Conservation (phyloP, 1,140 invertebrate genomes). For the Cydia fagiglandana region DNA sequence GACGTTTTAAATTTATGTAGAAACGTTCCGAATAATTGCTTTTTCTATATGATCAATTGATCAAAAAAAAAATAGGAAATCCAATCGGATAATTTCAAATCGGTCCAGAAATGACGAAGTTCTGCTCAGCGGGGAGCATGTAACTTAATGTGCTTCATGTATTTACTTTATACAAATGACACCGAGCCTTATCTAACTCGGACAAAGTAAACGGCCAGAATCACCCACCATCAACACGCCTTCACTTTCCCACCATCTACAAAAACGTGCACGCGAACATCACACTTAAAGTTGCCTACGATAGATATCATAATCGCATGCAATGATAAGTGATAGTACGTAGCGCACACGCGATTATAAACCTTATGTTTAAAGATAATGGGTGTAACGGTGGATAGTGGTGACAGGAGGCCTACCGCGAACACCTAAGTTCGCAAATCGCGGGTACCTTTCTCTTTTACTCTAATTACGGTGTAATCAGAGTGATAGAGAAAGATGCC, state of each 20-base stretch:
- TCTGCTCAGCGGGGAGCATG: too few species aligned
- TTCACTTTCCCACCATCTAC: constrained; percentile 11
- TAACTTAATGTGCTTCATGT: background rate
- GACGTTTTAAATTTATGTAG: too few species aligned
- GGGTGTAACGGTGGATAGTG: background rate
- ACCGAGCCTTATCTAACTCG: background rate
- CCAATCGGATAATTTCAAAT: too few species aligned
- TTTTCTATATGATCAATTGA: too few species aligned
- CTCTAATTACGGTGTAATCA: too few species aligned
- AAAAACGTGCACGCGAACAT: background rate
- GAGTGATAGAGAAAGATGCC: too few species aligned
- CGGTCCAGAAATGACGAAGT: too few species aligned
- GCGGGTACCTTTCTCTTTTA: too few species aligned
- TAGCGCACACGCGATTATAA: background rate
- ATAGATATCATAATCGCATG: background rate
- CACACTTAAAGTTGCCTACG: background rate
- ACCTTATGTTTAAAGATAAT: background rate
- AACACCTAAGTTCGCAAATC: too few species aligned
- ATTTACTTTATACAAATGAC: background rate
- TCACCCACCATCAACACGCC: constrained; percentile 14
- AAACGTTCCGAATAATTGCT: too few species aligned
- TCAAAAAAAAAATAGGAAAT: too few species aligned
- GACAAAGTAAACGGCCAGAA: background rate
- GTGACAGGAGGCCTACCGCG: background rate
- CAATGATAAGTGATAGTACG: background rate